Percentiles rank a stretch among this genome's conserved stretches.
These are phyloP conservation scores for Hypothenemus hampei DNA, from an alignment of 1,140 invertebrate species.

Conservation along the genomic window DNA sequence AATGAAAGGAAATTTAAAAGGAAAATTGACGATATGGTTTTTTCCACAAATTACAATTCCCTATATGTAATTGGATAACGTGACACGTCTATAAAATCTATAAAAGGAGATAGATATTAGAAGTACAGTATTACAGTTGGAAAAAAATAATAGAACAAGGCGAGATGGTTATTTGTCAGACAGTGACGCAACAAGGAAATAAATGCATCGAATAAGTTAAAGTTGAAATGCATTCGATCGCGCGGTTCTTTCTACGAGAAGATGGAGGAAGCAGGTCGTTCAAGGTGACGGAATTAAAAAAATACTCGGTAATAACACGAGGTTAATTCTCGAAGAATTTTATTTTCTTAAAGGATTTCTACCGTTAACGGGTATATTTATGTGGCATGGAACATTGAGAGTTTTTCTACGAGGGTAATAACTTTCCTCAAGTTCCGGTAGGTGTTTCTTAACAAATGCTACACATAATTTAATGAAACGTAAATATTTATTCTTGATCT, in stretches of 20 bases:
- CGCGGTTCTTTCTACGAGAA: constrained; percentile 6
- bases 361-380: not conserved
- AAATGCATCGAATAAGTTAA: constrained; percentile 14
- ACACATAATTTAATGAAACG: constrained; percentile 14
- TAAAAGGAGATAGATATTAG: too few relatives aligned
- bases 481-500: constrained; percentile 23
- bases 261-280: constrained; percentile 9
- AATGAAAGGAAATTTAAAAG: too few relatives aligned
- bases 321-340: constrained; percentile 12
- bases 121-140: too few relatives aligned
- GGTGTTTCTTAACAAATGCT: not conserved
- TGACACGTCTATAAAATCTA: too few relatives aligned
- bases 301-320: constrained; percentile 15
- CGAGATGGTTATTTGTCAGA: constrained; percentile 2
- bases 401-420: not conserved
- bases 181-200: constrained; percentile 17
- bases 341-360: constrained; percentile 15
- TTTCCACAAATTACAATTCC: too few relatives aligned
- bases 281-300: constrained; percentile 13
- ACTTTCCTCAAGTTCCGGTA: not conserved
- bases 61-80: too few relatives aligned
- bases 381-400: constrained; percentile 1
- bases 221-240: constrained; percentile 6
- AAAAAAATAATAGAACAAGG: constrained; percentile 6
- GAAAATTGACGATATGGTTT: too few relatives aligned